These are phyloP conservation scores for Rhinogobius similis DNA, from an alignment of 2,113 vertebrate genomes.

Conservation along the genomic window DNA sequence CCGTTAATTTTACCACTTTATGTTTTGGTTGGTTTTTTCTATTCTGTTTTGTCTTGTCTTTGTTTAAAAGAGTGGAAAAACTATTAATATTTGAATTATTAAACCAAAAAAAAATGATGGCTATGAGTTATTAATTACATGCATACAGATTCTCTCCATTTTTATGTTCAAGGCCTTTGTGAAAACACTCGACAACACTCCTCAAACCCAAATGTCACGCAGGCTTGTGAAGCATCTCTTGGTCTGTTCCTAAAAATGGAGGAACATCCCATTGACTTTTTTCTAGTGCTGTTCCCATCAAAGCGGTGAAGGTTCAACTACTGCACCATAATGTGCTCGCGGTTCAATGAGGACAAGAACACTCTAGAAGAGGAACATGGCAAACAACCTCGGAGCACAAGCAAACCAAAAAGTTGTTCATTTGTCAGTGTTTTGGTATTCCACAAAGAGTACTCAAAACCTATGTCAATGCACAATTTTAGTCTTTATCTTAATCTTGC, in stretches of 20 bases:
- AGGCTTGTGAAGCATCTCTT: conserved; percentile 33
- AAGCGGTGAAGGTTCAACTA: conserved; percentile 39
- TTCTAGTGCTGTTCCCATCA: conserved; percentile 36
- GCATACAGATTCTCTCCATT: background rate
- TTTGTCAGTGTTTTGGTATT: background rate
- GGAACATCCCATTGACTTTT: conserved; percentile 48
- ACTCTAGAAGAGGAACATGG: conserved; percentile 16
- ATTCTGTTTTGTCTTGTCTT: too few species aligned
- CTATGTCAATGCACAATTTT: background rate
- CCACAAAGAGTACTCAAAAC: background rate
- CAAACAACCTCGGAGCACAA: conserved; percentile 3
- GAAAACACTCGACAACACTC: conserved; percentile 21
- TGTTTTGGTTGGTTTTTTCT: too few species aligned
- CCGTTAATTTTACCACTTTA: too few species aligned
- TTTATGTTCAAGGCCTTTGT: conserved; percentile 24
- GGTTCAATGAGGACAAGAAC: conserved; percentile 30
- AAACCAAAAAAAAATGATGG: background rate
- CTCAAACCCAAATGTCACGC: conserved; percentile 38
- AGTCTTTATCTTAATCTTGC: background rate
- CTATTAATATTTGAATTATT: too few species aligned
- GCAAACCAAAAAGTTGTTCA: background rate
- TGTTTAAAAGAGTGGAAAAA: too few species aligned
- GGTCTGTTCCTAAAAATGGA: conserved; percentile 34
- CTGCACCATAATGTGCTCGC: conserved; percentile 15
- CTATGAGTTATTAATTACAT: background rate